phyloP scores from a whole-genome alignment of 2,797 vertebrate genomes.

The Eurystomus glaucurus region DNA sequence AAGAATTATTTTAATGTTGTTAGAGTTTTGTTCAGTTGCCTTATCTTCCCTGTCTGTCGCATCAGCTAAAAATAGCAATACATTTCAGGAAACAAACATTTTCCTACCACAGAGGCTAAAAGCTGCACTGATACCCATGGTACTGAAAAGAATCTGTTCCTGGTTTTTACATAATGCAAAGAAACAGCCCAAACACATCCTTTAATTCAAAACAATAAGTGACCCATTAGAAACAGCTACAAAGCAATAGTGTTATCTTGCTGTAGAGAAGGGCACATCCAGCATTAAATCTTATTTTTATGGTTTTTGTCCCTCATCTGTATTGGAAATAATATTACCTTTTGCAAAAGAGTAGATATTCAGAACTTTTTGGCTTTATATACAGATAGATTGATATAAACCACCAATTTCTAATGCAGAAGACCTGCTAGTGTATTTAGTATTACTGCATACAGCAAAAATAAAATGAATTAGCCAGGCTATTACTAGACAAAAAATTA shows the following conservation, averaged over 20 bases:
- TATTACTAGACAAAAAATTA: background rate
- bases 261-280: background rate
- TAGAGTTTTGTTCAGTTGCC: background rate
- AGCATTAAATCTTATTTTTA: background rate
- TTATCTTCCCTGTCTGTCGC: background rate
- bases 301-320: background rate
- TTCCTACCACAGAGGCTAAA: background rate
- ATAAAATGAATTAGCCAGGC: background rate
- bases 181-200: background rate
- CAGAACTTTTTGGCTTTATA: background rate
- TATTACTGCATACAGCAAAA: background rate
- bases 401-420: background rate
- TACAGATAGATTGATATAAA: background rate
- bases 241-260: background rate
- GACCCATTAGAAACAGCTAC: background rate
- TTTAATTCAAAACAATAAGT: background rate
- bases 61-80: background rate
- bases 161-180: background rate
- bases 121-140: background rate
- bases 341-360: background rate
- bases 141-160: background rate
- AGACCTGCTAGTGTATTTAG: background rate
- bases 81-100: background rate
- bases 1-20: conserved; percentile 33
- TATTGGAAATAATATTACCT: background rate